phyloP scores from a whole-genome alignment of 2,113 vertebrate species.

The Leucopsar rothschildi region DNA sequence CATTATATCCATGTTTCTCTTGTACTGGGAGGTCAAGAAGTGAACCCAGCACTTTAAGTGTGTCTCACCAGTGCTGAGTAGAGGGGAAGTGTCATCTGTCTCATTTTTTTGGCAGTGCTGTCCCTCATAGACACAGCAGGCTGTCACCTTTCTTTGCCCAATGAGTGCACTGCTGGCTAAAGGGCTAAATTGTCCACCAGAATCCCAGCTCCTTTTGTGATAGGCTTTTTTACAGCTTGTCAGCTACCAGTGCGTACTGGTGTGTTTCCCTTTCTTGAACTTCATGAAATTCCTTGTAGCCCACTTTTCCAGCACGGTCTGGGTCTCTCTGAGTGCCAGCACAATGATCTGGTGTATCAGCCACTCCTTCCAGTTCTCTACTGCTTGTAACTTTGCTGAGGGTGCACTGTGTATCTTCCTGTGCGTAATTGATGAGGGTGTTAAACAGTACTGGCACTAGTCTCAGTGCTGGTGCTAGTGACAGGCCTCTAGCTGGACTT shows the following conservation, averaged over 20 bases:
- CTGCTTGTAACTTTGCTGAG: neutral
- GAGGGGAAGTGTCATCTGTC: neutral
- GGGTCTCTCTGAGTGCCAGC: neutral
- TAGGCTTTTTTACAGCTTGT: neutral
- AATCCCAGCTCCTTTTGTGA: neutral
- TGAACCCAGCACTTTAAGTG: neutral
- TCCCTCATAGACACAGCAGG: neutral
- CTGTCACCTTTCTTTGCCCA: neutral
- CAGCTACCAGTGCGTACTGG: accelerated
- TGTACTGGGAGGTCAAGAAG: neutral
- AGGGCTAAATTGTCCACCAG: neutral
- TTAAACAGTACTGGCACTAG: neutral
- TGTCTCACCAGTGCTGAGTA: neutral
- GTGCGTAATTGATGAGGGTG: neutral
- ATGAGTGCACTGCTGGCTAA: neutral
- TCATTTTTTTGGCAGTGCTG: neutral
- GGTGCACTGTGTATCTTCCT: neutral
- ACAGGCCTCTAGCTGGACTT: neutral
- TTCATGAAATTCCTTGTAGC: neutral
- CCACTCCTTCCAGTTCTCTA: neutral
- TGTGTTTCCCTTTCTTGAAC: neutral
- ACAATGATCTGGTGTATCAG: neutral
- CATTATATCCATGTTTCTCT: neutral
- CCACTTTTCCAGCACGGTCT: neutral
- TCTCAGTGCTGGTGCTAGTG: neutral